Evolutionary conservation across 2,888 invertebrate genomes (phyloP).

Genomic region (Omphaloscelis lunosa): DNA sequence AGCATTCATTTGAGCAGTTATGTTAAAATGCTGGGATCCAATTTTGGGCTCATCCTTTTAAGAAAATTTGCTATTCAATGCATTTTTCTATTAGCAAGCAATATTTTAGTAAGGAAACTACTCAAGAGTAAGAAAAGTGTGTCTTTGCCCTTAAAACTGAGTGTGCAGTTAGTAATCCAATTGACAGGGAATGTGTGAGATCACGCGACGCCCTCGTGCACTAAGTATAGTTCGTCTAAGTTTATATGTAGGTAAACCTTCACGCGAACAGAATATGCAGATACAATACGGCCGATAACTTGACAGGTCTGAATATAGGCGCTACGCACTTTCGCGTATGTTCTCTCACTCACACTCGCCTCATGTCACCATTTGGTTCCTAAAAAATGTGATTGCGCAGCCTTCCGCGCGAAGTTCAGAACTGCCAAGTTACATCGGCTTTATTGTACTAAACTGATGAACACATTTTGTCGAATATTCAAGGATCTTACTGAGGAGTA

Average conservation of each 20-base stretch:
- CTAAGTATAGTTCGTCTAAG: conserved; percentile 27
- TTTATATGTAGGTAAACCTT: conserved; percentile 31
- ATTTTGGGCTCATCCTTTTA: background rate
- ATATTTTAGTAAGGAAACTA: background rate
- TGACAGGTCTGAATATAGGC: no score
- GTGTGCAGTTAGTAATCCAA: conserved; percentile 55
- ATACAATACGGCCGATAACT: background rate
- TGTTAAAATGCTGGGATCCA: background rate
- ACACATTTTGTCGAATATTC: conserved; percentile 22
- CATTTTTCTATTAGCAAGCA: background rate
- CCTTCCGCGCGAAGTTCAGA: no score
- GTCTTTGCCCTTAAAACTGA: conserved; percentile 28
- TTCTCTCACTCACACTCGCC: no score
- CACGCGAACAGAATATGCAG: conserved; percentile 26
- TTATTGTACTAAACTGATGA: background rate
- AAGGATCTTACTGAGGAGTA: conserved; percentile 8
- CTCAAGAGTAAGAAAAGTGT: background rate
- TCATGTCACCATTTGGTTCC: no score
- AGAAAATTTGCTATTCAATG: background rate
- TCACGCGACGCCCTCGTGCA: conserved; percentile 40
- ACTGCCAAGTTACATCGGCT: no score
- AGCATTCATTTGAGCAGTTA: background rate
- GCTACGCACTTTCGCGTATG: no score
- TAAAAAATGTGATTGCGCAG: no score
- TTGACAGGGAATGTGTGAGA: conserved; percentile 51